Percentiles rank a stretch among this genome's conserved stretches.
Evolutionary conservation across 64 coral and sea anemone species (phyloP).

Genomic region (Montipora cactus): DNA sequence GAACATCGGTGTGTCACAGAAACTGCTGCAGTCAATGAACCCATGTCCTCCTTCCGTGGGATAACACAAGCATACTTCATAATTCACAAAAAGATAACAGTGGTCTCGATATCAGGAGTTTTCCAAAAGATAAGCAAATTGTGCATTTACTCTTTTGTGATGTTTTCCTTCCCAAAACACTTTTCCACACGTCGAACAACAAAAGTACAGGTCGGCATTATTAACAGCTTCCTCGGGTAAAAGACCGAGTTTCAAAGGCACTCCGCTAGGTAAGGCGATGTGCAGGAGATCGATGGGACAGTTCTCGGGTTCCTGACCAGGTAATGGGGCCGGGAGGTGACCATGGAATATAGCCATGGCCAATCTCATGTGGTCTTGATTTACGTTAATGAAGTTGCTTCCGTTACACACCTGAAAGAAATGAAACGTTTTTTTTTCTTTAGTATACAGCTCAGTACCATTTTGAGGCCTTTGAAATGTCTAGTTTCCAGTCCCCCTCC

Average conservation of each 20-base stretch:
- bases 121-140: conserved; percentile 86
- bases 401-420: conserved; percentile 88
- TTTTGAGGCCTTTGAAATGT: too few species aligned
- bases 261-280: conserved; percentile 70
- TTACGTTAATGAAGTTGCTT: conserved; percentile 73
- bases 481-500: too few species aligned
- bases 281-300: conserved; percentile 72
- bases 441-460: too few species aligned
- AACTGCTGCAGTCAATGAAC: too few species aligned
- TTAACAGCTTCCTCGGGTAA: conserved; percentile 74
- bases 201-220: conserved; percentile 68
- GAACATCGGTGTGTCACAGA: too few species aligned
- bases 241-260: conserved; percentile 72
- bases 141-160: conserved; percentile 78
- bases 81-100: too few species aligned
- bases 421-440: not conserved
- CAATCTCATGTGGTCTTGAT: conserved; percentile 71
- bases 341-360: conserved; percentile 67
- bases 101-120: not conserved
- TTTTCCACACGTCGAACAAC: conserved; percentile 87
- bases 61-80: too few species aligned
- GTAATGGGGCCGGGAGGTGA: not conserved
- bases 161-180: conserved; percentile 97
- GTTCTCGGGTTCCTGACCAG: conserved; percentile 20
- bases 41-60: too few species aligned